Conservation (phyloP, 53 echinoderm and acorn worm species). For the Paracentrotus lividus region DNA sequence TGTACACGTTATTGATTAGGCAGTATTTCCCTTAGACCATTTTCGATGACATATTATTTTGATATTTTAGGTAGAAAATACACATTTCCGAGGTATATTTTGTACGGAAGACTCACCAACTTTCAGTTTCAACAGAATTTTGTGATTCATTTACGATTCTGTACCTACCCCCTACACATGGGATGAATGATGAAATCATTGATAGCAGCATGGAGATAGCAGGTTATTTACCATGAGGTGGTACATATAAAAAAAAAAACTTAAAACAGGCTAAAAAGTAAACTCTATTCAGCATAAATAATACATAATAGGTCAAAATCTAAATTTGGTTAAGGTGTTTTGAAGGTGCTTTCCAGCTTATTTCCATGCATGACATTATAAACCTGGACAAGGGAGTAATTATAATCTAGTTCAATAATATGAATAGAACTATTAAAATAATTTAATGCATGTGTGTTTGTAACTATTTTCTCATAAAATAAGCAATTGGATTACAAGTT, state of each 20-base stretch:
- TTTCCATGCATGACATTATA: not conserved
- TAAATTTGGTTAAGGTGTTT: not conserved
- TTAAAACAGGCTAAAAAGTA: not conserved
- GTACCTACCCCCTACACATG: not conserved
- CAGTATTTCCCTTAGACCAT: too few species aligned
- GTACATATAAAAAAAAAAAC: too few species aligned
- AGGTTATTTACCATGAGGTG: too few species aligned
- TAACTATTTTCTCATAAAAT: too few species aligned
- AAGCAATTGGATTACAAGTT: too few species aligned
- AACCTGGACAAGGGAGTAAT: not conserved
- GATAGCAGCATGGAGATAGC: too few species aligned
- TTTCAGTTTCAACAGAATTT: not conserved
- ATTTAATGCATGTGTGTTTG: not conserved
- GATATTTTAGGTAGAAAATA: not conserved
- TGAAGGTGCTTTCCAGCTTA: not conserved
- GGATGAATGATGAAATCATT: conserved; percentile 20
- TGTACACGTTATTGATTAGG: too few species aligned
- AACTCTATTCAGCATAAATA: not conserved
- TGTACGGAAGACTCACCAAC: not conserved
- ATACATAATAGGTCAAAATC: not conserved
- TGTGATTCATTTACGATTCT: not conserved
- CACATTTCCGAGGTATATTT: too few species aligned
- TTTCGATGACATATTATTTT: not conserved
- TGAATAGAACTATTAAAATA: not conserved
- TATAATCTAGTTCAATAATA: not conserved